Base-by-base conservation (phyloP, 2,797 vertebrate genomes). In the Protonibea diacanthus region DNA sequence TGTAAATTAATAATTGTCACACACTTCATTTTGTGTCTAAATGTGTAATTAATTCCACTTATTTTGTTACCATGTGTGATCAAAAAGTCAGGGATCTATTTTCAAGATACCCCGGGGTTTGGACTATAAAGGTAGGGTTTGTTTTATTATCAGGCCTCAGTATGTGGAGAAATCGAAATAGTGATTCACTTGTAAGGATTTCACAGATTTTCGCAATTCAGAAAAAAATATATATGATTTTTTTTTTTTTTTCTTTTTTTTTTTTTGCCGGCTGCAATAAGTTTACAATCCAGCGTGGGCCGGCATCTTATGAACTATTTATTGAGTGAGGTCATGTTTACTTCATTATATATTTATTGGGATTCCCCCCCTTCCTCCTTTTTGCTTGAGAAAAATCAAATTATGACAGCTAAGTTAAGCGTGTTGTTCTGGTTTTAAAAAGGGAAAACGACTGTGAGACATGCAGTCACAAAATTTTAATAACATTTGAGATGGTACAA, bases 301-400 rank as follows among this genome's bases (percentile, higher is more conserved):
- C 89, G 90, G 92, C 87, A 83, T 94, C 93, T 95, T 95, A 96
- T 96, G 91, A 96, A 96, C 90, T 96, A 96, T 96, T 97, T 97
- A 97, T 96, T 95, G 96, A 96, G 96, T 96, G 93, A 96, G 96
- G 95, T 96, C 96, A 96, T 97, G 96, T 97, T 98, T 98, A 97
- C 96, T 95, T 97, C 91, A 93, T 97, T 98, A 96, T 96, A 97
- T 98, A 98, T 97, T 98, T 98, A 97, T 97, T 96, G 96, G 97
- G 96, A 96, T 97, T 96, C 96, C 96, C 92, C 80, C 92, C 91
- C 93, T 38, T 89, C 89, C 86, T 91, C 80, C 85, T 94, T 95
- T 38, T 94, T 93, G 91, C 92, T 92, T 90, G 92, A 95, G 93
- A 95, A 95, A 38, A 95, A 95, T 95, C 93, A 85, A 91, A 94